Evolutionary conservation across 2,113 vertebrate species (phyloP).

Genomic region (Osmerus eperlanus): DNA sequence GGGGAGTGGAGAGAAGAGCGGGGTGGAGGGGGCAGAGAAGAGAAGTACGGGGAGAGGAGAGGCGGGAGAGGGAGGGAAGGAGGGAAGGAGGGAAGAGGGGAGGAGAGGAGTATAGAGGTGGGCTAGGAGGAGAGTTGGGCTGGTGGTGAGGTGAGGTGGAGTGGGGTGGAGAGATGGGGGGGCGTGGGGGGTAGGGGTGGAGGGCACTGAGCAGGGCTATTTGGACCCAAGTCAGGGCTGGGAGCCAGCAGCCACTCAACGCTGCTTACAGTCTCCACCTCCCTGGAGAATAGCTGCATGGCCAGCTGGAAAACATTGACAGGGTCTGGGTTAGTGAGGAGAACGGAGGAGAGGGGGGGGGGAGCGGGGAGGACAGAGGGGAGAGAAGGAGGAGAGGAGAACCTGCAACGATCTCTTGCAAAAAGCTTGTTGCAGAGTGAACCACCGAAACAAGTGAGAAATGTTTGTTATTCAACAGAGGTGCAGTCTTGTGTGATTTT

Average conservation of each 20-base stretch:
- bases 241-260: constrained; percentile 50
- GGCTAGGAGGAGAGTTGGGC: too few relatives aligned
- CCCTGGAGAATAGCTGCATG: constrained; percentile 44
- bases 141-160: neutral
- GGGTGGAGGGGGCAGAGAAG: too few relatives aligned
- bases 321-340: constrained; percentile 45
- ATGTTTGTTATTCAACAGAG: neutral
- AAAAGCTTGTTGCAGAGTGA: constrained; percentile 14
- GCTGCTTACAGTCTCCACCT: constrained; percentile 22
- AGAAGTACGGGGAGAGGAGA: too few relatives aligned
- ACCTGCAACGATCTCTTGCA: constrained; percentile 22
- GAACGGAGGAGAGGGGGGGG: constrained; percentile 33
- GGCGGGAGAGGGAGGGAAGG: too few relatives aligned
- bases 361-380: constrained; percentile 20
- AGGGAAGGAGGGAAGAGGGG: too few relatives aligned
- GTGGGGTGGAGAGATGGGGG: too few relatives aligned
- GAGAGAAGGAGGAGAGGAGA: constrained; percentile 31
- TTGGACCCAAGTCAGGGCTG: constrained; percentile 38
- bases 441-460: constrained; percentile 16
- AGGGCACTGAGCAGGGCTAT: constrained; percentile 20
- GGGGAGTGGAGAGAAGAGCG: neutral
- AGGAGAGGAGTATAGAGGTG: too few relatives aligned
- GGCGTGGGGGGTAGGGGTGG: neutral
- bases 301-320: constrained; percentile 69
- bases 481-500: too few relatives aligned